phyloP scores from a whole-genome alignment of 1,140 invertebrate species.

The Hypothenemus hampei region DNA sequence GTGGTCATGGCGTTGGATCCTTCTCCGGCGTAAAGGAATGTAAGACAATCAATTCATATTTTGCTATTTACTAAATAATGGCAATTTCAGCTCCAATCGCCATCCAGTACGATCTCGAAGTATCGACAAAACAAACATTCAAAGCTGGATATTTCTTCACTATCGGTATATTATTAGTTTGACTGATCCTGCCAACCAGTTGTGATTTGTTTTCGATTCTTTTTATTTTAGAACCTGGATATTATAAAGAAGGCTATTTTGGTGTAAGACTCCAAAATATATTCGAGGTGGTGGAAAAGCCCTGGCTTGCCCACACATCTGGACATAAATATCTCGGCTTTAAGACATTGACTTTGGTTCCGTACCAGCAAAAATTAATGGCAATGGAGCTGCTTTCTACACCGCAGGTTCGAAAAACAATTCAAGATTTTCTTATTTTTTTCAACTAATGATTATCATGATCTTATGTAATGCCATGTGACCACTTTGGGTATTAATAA shows the following conservation, averaged over 20 bases:
- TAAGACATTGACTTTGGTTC: slow-evolving; percentile 81
- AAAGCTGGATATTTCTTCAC: slow-evolving; percentile 82
- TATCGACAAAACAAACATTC: slow-evolving; percentile 50
- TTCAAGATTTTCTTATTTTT: too few species aligned
- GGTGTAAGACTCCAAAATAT: slow-evolving; percentile 91
- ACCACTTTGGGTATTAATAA: too few species aligned
- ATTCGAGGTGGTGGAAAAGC: slow-evolving; percentile 70
- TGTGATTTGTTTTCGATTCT: not conserved
- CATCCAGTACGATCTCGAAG: slow-evolving; percentile 34
- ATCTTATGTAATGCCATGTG: too few species aligned
- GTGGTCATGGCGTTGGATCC: slow-evolving; percentile 86
- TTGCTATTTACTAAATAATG: not conserved
- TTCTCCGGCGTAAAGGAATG: slow-evolving; percentile 83
- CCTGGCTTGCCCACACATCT: slow-evolving; percentile 45
- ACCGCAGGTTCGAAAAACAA: too few species aligned
- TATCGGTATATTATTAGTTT: slow-evolving; percentile 64
- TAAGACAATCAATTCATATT: slow-evolving; percentile 40
- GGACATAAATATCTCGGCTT: slow-evolving; percentile 63
- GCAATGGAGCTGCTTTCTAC: slow-evolving; percentile 70
- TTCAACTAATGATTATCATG: too few species aligned
- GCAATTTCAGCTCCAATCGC: slow-evolving; percentile 61
- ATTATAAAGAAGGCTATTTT: slow-evolving; percentile 78
- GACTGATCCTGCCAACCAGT: not conserved
- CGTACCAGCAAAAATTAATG: slow-evolving; percentile 89
- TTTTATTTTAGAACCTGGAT: slow-evolving; percentile 62